Evolutionary conservation across 2,113 vertebrate genomes (phyloP).

Genomic region (Phoenicopterus ruber): DNA sequence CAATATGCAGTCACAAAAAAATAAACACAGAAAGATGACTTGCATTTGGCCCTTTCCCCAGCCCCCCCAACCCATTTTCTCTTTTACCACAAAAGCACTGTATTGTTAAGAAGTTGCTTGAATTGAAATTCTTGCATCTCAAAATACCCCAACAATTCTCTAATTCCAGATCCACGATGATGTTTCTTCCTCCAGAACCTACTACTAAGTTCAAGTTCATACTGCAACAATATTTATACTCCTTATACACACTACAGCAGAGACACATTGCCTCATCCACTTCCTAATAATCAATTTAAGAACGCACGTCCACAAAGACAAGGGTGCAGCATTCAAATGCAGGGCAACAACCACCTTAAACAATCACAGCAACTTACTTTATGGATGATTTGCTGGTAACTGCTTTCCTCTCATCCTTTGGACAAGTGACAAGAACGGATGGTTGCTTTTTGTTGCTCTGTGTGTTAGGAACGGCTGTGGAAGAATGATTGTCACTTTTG

Average conservation of each 20-base stretch:
- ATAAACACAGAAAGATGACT: background rate
- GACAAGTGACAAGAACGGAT: constrained; percentile 78
- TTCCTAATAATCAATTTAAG: no score
- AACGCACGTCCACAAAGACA: accelerated
- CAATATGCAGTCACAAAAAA: background rate
- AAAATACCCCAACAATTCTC: background rate
- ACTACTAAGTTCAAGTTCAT: background rate
- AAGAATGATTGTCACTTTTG: constrained; percentile 82
- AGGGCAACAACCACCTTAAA: background rate
- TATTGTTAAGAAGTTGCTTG: background rate
- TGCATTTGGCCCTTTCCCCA: background rate
- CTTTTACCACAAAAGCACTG: background rate
- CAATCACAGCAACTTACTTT: constrained; percentile 70
- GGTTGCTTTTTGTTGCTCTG: constrained; percentile 84
- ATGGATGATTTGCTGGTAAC: constrained; percentile 85
- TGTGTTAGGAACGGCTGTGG: constrained; percentile 55
- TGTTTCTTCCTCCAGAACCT: background rate
- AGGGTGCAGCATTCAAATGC: accelerated
- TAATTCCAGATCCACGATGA: accelerated
- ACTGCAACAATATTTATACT: background rate
- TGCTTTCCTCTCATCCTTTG: constrained; percentile 85
- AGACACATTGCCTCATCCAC: background rate
- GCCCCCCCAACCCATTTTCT: background rate
- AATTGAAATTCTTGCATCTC: background rate
- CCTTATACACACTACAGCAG: background rate